Evolutionary conservation across 37 sponge, comb jelly and placozoan species (phyloP), one percentile per base, ranked within the genome.

Genomic region (Cliona cf. orientalis): DNA sequence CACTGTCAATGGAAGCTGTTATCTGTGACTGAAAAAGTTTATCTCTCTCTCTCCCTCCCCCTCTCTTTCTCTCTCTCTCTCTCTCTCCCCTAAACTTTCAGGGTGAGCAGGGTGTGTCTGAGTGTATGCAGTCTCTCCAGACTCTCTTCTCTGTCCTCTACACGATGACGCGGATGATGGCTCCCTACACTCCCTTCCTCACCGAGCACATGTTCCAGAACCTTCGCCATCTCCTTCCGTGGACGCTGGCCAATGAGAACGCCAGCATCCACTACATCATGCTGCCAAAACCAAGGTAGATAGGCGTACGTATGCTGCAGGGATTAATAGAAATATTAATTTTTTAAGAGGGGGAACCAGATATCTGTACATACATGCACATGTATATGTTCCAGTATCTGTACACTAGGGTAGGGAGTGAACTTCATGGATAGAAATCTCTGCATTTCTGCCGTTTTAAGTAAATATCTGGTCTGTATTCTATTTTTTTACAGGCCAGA

Each of bases 141-240:
- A 78, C 96, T 0, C 88, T 98, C 59, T 95, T 89, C 74, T 78
- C 88, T 25, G 99, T 98, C 28, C 78, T 98, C 26, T 86, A 85
- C 49, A 66, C 80, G 53, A 98, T 98, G 94, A 88, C 81, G 9
- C 55, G 89, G n/a, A 81, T 95, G 81, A 95, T 98, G 99, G 96
- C 99, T 65, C 94, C 99, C 33, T 98, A 93, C 86, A 98, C 99
- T 43, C 99, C 99, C 0, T 98, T 98, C 81, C 74, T 98, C 69
- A 95, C 96, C 0, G 99, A 98, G 57, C 80, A 83, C 82, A 92
- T 98, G 88, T 95, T 89, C 86, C 99, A 98, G 78, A 92, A 91
- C 59, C 80, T 98, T 23, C 71, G 85, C 3, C 72, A 69, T 39
- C 76, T 84, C 29, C 60, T 87, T 65, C 73, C 70, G 14, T 72